Percentiles rank a stretch among this genome's conserved stretches.
These are phyloP conservation scores for Hipparchia semele DNA, from an alignment of 2,888 invertebrate species.

Conservation along the genomic window DNA sequence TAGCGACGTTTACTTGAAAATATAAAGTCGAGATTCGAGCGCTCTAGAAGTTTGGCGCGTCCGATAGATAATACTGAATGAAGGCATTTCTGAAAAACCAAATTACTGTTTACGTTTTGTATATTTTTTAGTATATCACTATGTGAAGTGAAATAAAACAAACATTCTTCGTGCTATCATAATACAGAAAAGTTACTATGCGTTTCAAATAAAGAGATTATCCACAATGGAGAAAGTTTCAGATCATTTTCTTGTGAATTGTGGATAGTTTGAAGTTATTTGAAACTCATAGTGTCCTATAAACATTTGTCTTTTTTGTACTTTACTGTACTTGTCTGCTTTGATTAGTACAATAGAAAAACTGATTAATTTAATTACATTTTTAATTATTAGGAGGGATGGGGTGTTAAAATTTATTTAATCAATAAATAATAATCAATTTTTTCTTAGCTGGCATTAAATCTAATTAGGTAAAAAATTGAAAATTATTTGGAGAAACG, in stretches of 20 bases:
- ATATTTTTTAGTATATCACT: slow-evolving; percentile 18
- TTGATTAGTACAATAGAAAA: background rate
- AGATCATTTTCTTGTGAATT: too few relatives aligned
- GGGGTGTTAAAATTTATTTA: background rate
- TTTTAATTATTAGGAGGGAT: background rate
- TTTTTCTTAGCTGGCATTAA: too few relatives aligned
- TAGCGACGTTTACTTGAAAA: too few relatives aligned
- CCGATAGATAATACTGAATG: slow-evolving; percentile 11
- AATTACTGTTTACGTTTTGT: slow-evolving; percentile 28
- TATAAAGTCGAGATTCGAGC: background rate
- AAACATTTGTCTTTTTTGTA: background rate
- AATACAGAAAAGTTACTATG: background rate
- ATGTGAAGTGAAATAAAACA: background rate
- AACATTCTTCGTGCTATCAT: background rate
- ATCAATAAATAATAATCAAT: too few relatives aligned
- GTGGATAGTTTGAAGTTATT: too few relatives aligned
- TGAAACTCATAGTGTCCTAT: too few relatives aligned
- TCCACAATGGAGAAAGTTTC: too few relatives aligned
- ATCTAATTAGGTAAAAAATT: too few relatives aligned
- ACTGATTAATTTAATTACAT: background rate
- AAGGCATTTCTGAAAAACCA: slow-evolving; percentile 34
- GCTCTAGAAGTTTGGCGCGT: background rate
- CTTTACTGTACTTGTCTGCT: background rate
- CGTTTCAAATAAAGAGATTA: too few relatives aligned
- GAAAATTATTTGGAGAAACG: too few relatives aligned